phyloP scores from a whole-genome alignment of 1,140 invertebrate genomes.

The Pseudomyrmex sp. region DNA sequence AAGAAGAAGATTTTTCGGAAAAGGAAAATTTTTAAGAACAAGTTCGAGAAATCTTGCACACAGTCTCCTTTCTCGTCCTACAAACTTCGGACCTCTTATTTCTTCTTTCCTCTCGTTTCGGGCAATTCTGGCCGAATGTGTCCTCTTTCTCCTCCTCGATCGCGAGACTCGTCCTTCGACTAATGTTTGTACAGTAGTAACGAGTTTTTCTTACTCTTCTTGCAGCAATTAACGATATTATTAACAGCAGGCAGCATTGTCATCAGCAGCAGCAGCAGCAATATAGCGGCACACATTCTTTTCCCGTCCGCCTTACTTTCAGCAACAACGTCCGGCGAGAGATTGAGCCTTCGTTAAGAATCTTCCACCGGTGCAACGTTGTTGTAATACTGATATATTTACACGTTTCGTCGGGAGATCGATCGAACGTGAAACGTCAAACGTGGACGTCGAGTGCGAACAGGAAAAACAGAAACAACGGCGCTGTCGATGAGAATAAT shows the following conservation, averaged over 20 bases:
- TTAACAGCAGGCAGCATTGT: slow-evolving; percentile 55
- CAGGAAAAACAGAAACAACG: slow-evolving; percentile 46
- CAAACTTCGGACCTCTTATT: not conserved
- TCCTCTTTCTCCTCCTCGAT: slow-evolving; percentile 4
- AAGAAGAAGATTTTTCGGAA: slow-evolving; percentile 33
- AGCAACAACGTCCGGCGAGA: slow-evolving; percentile 6
- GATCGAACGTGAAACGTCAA: not conserved
- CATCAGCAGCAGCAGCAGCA: slow-evolving; percentile 73
- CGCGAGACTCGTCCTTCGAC: not conserved
- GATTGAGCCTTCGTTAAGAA: not conserved
- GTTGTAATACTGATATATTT: slow-evolving; percentile 52
- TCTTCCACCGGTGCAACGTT: not conserved
- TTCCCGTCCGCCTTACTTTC: slow-evolving; percentile 2
- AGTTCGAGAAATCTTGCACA: slow-evolving; percentile 45
- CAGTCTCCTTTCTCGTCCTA: slow-evolving; percentile 32
- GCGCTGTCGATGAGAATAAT: not conserved
- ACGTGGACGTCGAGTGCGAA: slow-evolving; percentile 5
- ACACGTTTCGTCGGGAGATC: slow-evolving; percentile 1
- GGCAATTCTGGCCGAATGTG: not conserved
- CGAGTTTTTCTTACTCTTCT: slow-evolving; percentile 9
- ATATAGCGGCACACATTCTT: slow-evolving; percentile 72
- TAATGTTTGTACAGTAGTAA: not conserved
- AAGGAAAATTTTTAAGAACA: slow-evolving; percentile 42
- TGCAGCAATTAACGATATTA: slow-evolving; percentile 52
- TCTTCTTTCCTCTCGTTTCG: not conserved